Evolutionary conservation across 2,888 invertebrate genomes (phyloP).

Genomic region (Melieria omissa): DNA sequence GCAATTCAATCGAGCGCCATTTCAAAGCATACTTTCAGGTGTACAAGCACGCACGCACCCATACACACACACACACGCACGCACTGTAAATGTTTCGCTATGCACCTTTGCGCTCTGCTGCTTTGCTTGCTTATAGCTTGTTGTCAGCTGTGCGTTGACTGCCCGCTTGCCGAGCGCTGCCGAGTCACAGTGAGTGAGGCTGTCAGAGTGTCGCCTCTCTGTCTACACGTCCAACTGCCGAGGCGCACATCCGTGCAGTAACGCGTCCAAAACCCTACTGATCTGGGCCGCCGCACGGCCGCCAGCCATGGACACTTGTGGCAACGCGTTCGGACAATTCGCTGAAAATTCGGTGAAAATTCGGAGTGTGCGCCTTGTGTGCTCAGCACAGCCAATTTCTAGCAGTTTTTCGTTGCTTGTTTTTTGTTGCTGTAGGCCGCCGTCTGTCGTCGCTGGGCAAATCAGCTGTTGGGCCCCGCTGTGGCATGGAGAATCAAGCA

Average conservation of each 20-base stretch:
- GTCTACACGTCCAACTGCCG: constrained; percentile 17
- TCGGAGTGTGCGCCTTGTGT: constrained; percentile 16
- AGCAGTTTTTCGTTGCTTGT: constrained; percentile 23
- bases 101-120: not conserved
- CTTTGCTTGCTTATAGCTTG: not conserved
- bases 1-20: not conserved
- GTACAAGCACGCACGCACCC: not conserved
- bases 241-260: constrained; percentile 26
- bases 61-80: not conserved
- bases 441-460: constrained; percentile 22
- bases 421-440: not conserved
- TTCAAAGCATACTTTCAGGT: not conserved
- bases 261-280: constrained; percentile 34
- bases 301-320: constrained; percentile 31
- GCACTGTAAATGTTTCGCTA: not conserved
- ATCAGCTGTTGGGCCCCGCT: constrained; percentile 25
- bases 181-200: too few species aligned
- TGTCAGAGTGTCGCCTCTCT: too few species aligned
- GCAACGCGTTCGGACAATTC: constrained; percentile 5
- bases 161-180: not conserved
- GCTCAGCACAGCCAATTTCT: constrained; percentile 10
- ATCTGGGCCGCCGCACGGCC: constrained; percentile 7
- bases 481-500: constrained; percentile 30
- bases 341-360: constrained; percentile 19
- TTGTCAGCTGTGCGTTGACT: not conserved